These are phyloP conservation scores for Timema podura DNA, from an alignment of 2,888 invertebrate genomes.

Conservation along the genomic window DNA sequence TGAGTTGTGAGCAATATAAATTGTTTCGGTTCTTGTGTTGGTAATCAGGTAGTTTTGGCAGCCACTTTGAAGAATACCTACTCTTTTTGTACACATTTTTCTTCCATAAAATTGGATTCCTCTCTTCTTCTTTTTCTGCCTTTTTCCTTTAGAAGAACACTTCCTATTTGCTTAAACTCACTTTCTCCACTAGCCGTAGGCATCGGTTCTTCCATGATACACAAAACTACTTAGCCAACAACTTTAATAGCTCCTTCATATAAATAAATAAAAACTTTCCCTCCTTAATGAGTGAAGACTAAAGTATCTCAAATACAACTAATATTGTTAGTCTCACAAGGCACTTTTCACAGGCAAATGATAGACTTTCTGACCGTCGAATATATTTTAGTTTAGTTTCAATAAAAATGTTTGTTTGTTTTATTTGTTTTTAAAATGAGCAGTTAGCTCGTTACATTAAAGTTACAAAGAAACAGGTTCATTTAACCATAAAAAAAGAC, in stretches of 20 bases:
- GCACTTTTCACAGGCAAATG: background rate
- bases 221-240: background rate
- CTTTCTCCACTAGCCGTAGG: background rate
- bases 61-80: background rate
- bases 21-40: background rate
- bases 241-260: background rate
- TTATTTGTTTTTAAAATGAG: no score
- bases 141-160: background rate
- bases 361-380: no score
- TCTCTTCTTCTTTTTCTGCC: background rate
- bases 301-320: background rate
- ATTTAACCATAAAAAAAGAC: no score
- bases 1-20: slow-evolving; percentile 6
- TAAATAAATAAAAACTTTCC: no score
- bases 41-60: slow-evolving; percentile 4
- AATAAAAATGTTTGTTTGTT: no score
- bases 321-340: background rate
- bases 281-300: background rate
- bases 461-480: no score
- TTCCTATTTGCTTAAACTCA: background rate
- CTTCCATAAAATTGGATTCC: background rate
- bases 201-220: background rate
- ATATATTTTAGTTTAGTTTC: no score
- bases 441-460: no score
- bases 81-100: background rate